phyloP scores from a whole-genome alignment of 2,797 vertebrate species.

The Pipistrellus nathusii region DNA sequence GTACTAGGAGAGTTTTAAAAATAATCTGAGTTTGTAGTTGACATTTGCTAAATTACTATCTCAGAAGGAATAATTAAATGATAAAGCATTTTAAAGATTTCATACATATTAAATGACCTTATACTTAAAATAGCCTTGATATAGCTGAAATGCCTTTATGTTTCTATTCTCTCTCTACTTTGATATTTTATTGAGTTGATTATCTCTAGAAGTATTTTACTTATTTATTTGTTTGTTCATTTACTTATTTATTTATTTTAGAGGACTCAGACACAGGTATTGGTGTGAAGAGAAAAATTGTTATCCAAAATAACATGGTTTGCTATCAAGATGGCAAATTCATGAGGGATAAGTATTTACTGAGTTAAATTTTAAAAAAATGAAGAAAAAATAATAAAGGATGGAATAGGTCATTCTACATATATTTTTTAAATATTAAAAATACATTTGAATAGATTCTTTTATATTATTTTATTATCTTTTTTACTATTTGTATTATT shows the following conservation, averaged over 20 bases:
- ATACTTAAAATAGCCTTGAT: constrained; percentile 44
- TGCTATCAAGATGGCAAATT: constrained; percentile 17
- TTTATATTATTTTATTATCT: background rate
- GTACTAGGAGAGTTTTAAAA: constrained; percentile 60
- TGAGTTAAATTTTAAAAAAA: background rate
- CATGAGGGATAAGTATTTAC: background rate
- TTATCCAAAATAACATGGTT: background rate
- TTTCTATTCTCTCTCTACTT: background rate
- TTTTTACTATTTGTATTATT: background rate
- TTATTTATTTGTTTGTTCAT: too few species aligned
- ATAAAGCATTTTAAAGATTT: constrained; percentile 28
- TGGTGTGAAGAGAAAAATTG: background rate
- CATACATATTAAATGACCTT: constrained; percentile 30
- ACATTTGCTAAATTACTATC: constrained; percentile 52
- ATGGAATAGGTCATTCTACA: background rate
- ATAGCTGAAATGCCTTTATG: background rate
- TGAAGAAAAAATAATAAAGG: background rate
- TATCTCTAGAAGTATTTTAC: background rate
- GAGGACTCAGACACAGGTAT: background rate
- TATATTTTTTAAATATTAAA: constrained; percentile 5
- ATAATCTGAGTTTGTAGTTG: constrained; percentile 4
- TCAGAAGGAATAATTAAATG: constrained; percentile 60
- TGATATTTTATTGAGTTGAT: background rate
- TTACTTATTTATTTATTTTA: background rate
- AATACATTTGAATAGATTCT: background rate